These are phyloP conservation scores for Gymnosoma rotundatum DNA, from an alignment of 2,888 invertebrate species.

Conservation along the genomic window DNA sequence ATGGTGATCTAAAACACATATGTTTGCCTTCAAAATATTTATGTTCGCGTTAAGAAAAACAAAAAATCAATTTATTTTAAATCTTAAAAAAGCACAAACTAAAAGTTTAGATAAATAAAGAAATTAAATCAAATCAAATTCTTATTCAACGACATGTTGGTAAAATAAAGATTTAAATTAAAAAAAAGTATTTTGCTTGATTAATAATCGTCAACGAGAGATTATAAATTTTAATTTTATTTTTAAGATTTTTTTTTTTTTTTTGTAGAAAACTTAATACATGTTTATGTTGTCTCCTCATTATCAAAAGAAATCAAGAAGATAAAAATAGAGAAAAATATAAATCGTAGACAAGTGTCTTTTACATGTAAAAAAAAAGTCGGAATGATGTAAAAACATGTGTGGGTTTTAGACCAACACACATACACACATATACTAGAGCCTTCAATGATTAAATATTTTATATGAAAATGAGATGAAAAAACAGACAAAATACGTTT, in stretches of 20 bases:
- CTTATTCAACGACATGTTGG: constrained; percentile 1
- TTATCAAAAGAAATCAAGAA: constrained; percentile 39
- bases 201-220: constrained; percentile 71
- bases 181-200: constrained; percentile 68
- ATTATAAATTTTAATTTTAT: constrained; percentile 68
- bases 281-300: constrained; percentile 36
- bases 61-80: constrained; percentile 63
- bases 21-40: constrained; percentile 80
- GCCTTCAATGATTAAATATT: constrained; percentile 56
- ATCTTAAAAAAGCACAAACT: constrained; percentile 29
- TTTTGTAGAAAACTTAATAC: constrained; percentile 49
- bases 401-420: constrained; percentile 5
- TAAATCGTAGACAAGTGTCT: constrained; percentile 61
- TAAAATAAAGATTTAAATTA: constrained; percentile 55
- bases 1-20: constrained; percentile 75
- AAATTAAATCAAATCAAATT: constrained; percentile 63
- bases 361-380: constrained; percentile 40
- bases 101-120: constrained; percentile 46
- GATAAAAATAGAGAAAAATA: constrained; percentile 15
- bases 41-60: constrained; percentile 70
- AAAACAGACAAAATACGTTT: constrained; percentile 22
- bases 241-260: no score
- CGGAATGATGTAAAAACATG: constrained; percentile 30
- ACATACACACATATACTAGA: neutral
- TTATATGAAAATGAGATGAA: constrained; percentile 13